Percentiles rank a stretch among this genome's conserved stretches.
These are phyloP conservation scores for Rhingia campestris DNA, from an alignment of 2,888 invertebrate species.

Conservation along the genomic window DNA sequence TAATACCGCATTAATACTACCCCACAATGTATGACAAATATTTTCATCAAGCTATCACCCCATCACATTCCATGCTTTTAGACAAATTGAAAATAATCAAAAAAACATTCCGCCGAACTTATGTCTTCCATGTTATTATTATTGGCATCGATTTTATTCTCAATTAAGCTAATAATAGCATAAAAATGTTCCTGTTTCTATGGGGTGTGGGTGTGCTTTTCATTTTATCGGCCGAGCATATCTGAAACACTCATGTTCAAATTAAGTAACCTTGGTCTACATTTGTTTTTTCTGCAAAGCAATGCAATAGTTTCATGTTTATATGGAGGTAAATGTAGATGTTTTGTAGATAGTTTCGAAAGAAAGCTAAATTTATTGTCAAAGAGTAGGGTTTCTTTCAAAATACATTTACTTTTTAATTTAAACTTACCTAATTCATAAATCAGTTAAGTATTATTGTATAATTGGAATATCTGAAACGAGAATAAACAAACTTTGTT, in stretches of 20 bases:
- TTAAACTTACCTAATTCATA: conserved; percentile 51
- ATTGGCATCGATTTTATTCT: conserved; percentile 61
- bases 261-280: conserved; percentile 47
- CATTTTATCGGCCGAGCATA: conserved; percentile 37
- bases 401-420: background rate
- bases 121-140: conserved; percentile 46
- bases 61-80: conserved; percentile 59
- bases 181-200: conserved; percentile 21
- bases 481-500: background rate
- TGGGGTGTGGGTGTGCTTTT: conserved; percentile 23
- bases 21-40: conserved; percentile 36
- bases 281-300: background rate
- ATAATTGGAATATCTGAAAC: conserved; percentile 51
- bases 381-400: too few relatives aligned
- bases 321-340: too few relatives aligned
- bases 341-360: too few relatives aligned
- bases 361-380: too few relatives aligned
- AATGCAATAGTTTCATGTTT: conserved; percentile 8
- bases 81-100: conserved; percentile 55
- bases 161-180: conserved; percentile 64
- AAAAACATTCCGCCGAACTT: conserved; percentile 44
- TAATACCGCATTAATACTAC: background rate
- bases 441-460: conserved; percentile 34
- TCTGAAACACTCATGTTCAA: conserved; percentile 9
- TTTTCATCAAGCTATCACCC: conserved; percentile 37